These are phyloP conservation scores for Theretra japonica DNA, from an alignment of 2,888 invertebrate species.

Conservation along the genomic window DNA sequence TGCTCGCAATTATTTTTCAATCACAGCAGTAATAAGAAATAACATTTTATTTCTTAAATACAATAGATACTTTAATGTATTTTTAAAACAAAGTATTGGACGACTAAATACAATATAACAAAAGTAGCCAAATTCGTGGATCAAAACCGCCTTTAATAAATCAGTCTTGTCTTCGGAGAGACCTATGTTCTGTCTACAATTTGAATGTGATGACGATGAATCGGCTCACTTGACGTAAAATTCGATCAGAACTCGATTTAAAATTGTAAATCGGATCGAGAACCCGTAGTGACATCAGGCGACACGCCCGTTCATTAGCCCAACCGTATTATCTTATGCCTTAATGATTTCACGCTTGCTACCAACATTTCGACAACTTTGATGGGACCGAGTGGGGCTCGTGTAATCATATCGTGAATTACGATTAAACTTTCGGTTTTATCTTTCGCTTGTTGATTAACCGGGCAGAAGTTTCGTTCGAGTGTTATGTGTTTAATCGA, in stretches of 20 bases:
- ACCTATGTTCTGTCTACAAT: too few relatives aligned
- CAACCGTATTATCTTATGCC: constrained; percentile 70
- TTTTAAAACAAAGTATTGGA: background rate
- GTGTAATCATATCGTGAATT: constrained; percentile 70
- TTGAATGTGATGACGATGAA: background rate
- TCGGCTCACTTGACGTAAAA: background rate
- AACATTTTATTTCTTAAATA: background rate
- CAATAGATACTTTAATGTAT: background rate
- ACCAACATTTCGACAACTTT: constrained; percentile 60
- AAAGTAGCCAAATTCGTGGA: too few relatives aligned
- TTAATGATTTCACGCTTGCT: constrained; percentile 76
- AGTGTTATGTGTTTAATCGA: constrained; percentile 66
- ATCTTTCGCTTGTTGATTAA: constrained; percentile 69
- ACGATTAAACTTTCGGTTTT: constrained; percentile 73
- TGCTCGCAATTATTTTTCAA: background rate
- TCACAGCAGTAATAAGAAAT: background rate
- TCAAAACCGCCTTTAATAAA: too few relatives aligned
- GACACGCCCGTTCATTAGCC: constrained; percentile 68
- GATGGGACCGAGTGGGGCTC: constrained; percentile 54
- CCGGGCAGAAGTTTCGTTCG: constrained; percentile 61
- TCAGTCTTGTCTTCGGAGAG: too few relatives aligned
- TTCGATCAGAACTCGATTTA: constrained; percentile 32
- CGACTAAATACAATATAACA: too few relatives aligned
- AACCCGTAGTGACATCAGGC: constrained; percentile 51
- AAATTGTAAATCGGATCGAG: constrained; percentile 41